These are phyloP conservation scores for Acomys russatus DNA, from an alignment of 2,797 vertebrate species.

Conservation along the genomic window DNA sequence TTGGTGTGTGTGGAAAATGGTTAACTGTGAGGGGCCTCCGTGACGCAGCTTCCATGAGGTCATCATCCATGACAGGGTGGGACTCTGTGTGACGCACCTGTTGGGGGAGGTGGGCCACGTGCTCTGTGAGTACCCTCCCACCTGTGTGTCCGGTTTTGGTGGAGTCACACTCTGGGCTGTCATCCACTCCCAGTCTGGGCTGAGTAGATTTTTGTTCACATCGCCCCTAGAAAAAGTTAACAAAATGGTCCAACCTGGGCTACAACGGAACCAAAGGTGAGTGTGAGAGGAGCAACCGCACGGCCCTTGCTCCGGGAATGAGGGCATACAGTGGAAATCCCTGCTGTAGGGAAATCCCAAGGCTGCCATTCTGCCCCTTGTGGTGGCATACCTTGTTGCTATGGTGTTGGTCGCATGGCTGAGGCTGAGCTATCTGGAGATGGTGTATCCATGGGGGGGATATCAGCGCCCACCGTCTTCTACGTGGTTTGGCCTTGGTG, in stretches of 20 bases:
- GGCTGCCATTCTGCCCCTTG: no score
- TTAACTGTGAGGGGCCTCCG: background rate
- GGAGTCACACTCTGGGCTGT: background rate
- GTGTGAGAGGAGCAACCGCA: no score
- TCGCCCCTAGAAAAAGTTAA: background rate
- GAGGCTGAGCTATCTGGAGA: background rate
- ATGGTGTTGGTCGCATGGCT: background rate
- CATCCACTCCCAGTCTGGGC: background rate
- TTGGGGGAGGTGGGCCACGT: background rate
- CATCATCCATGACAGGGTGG: background rate
- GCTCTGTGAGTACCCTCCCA: background rate
- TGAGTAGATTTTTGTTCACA: background rate
- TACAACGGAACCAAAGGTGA: background rate
- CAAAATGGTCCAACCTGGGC: background rate
- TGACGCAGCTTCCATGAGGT: background rate
- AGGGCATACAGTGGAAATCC: background rate
- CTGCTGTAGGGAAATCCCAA: background rate
- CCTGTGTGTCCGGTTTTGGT: background rate
- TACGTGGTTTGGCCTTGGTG: background rate
- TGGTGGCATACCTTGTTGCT: no score
- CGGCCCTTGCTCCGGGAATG: background rate
- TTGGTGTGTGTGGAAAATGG: background rate
- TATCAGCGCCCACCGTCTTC: background rate
- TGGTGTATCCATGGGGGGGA: background rate
- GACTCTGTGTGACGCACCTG: background rate